Conservation (phyloP, 2,797 vertebrate genomes). For the Sebastes itinus region DNA sequence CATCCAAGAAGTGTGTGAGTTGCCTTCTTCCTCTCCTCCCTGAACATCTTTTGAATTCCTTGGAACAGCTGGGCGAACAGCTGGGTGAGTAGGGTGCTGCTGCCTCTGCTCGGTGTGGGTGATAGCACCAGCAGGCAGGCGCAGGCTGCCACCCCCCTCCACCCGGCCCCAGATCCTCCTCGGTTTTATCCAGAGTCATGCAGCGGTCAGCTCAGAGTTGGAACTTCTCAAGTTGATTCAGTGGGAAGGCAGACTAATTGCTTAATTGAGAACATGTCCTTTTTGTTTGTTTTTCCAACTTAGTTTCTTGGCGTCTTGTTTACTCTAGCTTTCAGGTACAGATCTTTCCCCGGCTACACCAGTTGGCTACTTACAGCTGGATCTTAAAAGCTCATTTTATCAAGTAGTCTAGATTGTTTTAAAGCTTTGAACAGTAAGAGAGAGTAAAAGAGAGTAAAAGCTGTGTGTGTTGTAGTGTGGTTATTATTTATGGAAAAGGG, state of each 20-base stretch:
- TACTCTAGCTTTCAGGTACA: slow-evolving; percentile 3
- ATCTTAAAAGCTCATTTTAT: slow-evolving; percentile 16
- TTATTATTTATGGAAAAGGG: background rate
- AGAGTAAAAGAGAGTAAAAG: no score
- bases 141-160: background rate
- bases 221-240: slow-evolving; percentile 17
- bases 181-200: slow-evolving; percentile 44
- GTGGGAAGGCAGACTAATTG: slow-evolving; percentile 40
- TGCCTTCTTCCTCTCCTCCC: slow-evolving; percentile 21
- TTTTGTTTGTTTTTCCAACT: background rate
- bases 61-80: slow-evolving; percentile 73
- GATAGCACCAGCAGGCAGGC: slow-evolving; percentile 30
- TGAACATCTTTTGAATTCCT: slow-evolving; percentile 58
- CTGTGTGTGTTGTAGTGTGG: background rate
- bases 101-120: slow-evolving; percentile 29
- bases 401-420: slow-evolving; percentile 2
- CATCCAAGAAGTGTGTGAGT: background rate
- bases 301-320: background rate
- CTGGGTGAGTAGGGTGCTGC: slow-evolving; percentile 61
- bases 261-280: slow-evolving; percentile 47
- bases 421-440: background rate
- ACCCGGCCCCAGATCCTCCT: background rate
- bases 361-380: background rate
- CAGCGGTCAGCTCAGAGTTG: slow-evolving; percentile 38
- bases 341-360: background rate